Percentiles rank a stretch among this genome's conserved stretches.
phyloP scores from a whole-genome alignment of 2,888 invertebrate species.

The Andrena dorsata region DNA sequence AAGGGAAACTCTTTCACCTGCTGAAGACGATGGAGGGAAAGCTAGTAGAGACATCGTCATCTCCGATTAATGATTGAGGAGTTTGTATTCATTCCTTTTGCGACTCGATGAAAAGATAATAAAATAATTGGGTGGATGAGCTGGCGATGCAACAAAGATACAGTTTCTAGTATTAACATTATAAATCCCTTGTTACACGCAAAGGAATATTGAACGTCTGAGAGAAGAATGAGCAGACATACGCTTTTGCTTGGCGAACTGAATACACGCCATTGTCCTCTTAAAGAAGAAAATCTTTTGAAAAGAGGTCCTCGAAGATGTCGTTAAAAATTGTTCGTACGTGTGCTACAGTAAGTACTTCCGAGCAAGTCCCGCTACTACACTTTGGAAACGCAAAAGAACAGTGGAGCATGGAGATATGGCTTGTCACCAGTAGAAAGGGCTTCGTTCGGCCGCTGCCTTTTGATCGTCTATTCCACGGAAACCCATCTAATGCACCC shows the following conservation, averaged over 20 bases:
- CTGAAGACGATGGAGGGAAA: neutral
- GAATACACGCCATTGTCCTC: neutral
- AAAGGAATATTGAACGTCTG: too few species aligned
- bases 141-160: too few species aligned
- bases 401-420: conserved; percentile 1
- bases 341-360: neutral
- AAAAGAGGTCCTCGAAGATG: neutral
- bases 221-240: neutral
- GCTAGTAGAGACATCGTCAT: neutral
- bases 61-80: conserved; percentile 5
- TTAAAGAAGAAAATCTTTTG: conserved; percentile 1
- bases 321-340: conserved; percentile 24
- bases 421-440: conserved; percentile 13
- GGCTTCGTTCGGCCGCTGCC: conserved; percentile 44
- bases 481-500: conserved; percentile 61
- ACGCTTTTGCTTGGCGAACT: too few species aligned
- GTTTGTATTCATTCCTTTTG: neutral
- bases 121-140: neutral
- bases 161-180: too few species aligned
- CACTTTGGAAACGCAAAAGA: neutral
- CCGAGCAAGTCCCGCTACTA: neutral
- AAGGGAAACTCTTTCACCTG: neutral
- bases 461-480: conserved; percentile 70
- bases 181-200: too few species aligned
- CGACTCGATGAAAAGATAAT: neutral